Percentiles rank a stretch among this genome's conserved stretches.
These are phyloP conservation scores for Phyllotreta cruciferae DNA, from an alignment of 2,888 invertebrate genomes.

Conservation along the genomic window DNA sequence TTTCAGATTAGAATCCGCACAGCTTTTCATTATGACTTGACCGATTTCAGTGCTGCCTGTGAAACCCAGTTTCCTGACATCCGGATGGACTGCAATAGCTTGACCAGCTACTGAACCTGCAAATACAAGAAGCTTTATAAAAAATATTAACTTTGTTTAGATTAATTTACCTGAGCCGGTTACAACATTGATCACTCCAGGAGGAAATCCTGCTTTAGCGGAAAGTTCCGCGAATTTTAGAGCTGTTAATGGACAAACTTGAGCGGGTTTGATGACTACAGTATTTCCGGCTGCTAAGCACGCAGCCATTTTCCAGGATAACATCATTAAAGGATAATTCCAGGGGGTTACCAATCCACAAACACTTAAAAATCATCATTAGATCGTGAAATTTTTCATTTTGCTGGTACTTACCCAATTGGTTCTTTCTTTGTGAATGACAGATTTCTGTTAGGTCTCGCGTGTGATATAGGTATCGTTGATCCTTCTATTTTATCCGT, in stretches of 20 bases:
- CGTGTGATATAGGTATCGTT: constrained; percentile 91
- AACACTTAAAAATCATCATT: constrained; percentile 66
- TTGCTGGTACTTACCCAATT: constrained; percentile 71
- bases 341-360: constrained; percentile 94
- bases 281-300: constrained; percentile 97
- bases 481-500: constrained; percentile 93
- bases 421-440: constrained; percentile 90
- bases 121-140: constrained; percentile 4
- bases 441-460: constrained; percentile 88
- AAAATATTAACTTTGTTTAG: not conserved
- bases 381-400: too few relatives aligned
- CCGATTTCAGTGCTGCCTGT: constrained; percentile 96
- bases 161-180: constrained; percentile 74
- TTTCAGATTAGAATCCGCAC: constrained; percentile 90
- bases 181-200: constrained; percentile 93
- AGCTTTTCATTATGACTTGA: constrained; percentile 89
- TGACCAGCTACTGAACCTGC: constrained; percentile 80
- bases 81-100: constrained; percentile 84
- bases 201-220: constrained; percentile 89
- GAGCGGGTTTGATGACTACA: constrained; percentile 94
- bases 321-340: constrained; percentile 99
- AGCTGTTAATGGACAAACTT: constrained; percentile 90
- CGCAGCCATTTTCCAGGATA: constrained; percentile 98
- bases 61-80: constrained; percentile 91
- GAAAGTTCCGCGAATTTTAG: constrained; percentile 94